Evolutionary conservation across 2,113 vertebrate species (phyloP), one percentile per base, ranked within the genome.

Genomic region (Ptilorrhoa leucosticta): DNA sequence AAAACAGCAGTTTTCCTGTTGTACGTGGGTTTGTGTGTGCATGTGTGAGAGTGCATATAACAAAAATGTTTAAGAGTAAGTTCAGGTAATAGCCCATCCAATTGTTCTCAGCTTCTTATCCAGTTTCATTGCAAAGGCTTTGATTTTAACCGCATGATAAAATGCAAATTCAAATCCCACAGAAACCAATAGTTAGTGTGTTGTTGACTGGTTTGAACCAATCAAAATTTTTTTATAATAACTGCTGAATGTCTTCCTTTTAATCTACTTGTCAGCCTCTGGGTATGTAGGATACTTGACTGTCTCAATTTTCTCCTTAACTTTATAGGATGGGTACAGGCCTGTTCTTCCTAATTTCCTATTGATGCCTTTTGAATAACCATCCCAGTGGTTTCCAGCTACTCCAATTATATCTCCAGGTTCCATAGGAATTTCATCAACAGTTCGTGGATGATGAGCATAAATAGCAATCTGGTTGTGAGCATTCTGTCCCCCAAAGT

Each of bases 301-400:
- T 4, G 98, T 99, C 97, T 99, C 99, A 83, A 99, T 99, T 97
- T 99, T 99, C 97, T 99, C 99, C 95, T 98, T 99, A 58, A 99
- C 99, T 98, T 99, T 99, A 97, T 99, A 99, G 78, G 99, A 99
- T 2, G 99, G 99, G 92, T 99, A 99, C 31, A 99, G 98, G 97
- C 99, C 99, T 31, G 99, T 99, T 98, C 98, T 99, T 95, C 99
- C 99, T 95, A 99, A 97, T 98, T 99, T 99, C 96, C 99, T 99
- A 96, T 99, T 99, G 97, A 99, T 98, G 96, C 99, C 99, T 98
- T 99, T 99, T 71, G 99, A 99, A 97, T 99, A 99, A 51, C 99
- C 99, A 97, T 99, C 98, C 99, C 99, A 99, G 73, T 99, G 99
- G 98, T 99, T 99, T 95, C 99, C 99, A 72, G 99, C 99, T 60